These are phyloP conservation scores for Muschampia plurimacula DNA, from an alignment of 2,888 invertebrate species.

Conservation along the genomic window DNA sequence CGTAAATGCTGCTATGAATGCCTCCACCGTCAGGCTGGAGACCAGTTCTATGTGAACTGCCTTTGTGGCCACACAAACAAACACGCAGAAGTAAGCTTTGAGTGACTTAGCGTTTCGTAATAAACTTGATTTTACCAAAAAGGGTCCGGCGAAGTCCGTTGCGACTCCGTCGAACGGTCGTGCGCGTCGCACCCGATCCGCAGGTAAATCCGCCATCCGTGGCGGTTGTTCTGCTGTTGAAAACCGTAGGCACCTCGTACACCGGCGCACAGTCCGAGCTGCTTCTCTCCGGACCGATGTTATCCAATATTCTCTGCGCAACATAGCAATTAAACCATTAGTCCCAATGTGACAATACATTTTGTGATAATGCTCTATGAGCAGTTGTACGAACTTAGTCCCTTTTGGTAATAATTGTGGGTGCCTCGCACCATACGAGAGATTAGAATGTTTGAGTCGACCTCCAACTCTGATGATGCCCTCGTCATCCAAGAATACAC, in stretches of 20 bases:
- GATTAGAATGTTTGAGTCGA: slow-evolving; percentile 17
- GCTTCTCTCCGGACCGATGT: slow-evolving; percentile 1
- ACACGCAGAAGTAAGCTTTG: not conserved
- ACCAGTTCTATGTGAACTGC: slow-evolving; percentile 41
- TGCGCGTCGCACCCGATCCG: slow-evolving; percentile 23
- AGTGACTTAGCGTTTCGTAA: slow-evolving; percentile 29
- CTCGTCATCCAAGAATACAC: slow-evolving; percentile 29
- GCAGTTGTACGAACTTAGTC: slow-evolving; percentile 17
- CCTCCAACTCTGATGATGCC: slow-evolving; percentile 36
- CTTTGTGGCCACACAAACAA: slow-evolving; percentile 27
- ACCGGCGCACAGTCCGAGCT: not conserved
- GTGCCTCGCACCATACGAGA: slow-evolving; percentile 19
- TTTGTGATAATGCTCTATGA: slow-evolving; percentile 35
- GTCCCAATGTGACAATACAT: slow-evolving; percentile 30
- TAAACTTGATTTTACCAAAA: slow-evolving; percentile 13
- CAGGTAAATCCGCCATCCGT: slow-evolving; percentile 37
- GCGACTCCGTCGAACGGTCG: slow-evolving; percentile 24
- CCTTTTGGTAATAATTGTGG: slow-evolving; percentile 23
- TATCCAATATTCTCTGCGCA: slow-evolving; percentile 17
- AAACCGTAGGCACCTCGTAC: not conserved
- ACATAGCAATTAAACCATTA: slow-evolving; percentile 26
- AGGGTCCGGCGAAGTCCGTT: slow-evolving; percentile 36
- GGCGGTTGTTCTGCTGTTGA: slow-evolving; percentile 1
- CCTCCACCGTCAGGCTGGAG: slow-evolving; percentile 37
- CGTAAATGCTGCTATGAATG: slow-evolving; percentile 39